Base-by-base conservation (phyloP, 2,113 vertebrate species). In the Alethe diademata region DNA sequence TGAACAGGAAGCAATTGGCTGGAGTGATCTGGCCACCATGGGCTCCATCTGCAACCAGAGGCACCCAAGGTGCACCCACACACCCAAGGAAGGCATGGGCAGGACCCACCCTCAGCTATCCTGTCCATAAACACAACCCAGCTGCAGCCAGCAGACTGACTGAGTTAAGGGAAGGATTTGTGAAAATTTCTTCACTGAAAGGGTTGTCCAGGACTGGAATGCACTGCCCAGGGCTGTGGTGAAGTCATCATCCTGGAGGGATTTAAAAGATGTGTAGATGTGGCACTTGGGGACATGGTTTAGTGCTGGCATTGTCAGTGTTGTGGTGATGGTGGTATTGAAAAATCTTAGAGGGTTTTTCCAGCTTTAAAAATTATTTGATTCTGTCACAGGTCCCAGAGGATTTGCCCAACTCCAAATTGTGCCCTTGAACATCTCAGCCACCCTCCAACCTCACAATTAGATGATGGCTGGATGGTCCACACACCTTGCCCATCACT, bases 61-160 rank as follows among this genome's bases (percentile, higher is more conserved):
- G 56, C 74, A 76, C 62, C 47, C 66, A 45, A 48, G 57, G 19
- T 5, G 17, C 66, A 28, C n/a, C 47, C 71, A 51, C 29, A 80
- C 54, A 35, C 8, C 58, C 14, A 26, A 19, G 62, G 40, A n/a
- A 66, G 58, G 65, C 2, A 12, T 33, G 25, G 54, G 29, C 29
- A 75, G 70, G 8, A 14, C 38, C 43, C 19, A 6, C 8, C 0
- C 50, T 23, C 28, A 23, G 33, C 35, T 29, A 36, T 29, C 23
- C 8, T 19, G 26, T 57, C 26, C 3, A 0, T 3, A 12, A 29
- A 6, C 35, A 51, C 33, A 67, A 8, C 20, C 3, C 1, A 71
- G 38, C 19, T 1, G 58, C 83, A 65, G 22, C 62, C 69, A 19
- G 20, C 6, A 31, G 51, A n/a, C 20, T 53, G 22, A 8, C 45